These are phyloP conservation scores for Netelia fuscicornis DNA, from an alignment of 2,888 invertebrate genomes.

Conservation along the genomic window DNA sequence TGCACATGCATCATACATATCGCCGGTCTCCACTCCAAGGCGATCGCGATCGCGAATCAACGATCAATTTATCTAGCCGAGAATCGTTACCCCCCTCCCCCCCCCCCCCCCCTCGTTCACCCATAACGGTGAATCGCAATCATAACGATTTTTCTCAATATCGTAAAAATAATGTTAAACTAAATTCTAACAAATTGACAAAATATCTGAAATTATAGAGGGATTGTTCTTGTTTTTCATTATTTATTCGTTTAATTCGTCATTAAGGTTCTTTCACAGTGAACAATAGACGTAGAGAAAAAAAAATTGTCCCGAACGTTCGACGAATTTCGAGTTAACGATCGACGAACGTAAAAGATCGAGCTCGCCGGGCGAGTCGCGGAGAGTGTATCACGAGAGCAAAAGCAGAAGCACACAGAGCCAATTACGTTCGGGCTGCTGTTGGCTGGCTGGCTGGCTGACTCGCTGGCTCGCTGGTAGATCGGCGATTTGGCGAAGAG, in stretches of 20 bases:
- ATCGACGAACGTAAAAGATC: constrained; percentile 56
- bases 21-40: constrained; percentile 4
- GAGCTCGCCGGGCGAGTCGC: constrained; percentile 21
- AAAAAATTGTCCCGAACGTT: constrained; percentile 37
- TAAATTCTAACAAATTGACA: background rate
- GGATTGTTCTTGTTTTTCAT: background rate
- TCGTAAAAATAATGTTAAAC: background rate
- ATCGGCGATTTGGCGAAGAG: constrained; percentile 65
- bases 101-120: background rate
- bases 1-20: constrained; percentile 28
- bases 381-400: constrained; percentile 48
- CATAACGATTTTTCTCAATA: background rate
- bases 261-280: background rate
- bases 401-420: constrained; percentile 65
- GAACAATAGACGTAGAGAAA: background rate
- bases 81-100: constrained; percentile 59
- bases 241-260: background rate
- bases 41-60: constrained; percentile 59
- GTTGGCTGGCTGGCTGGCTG: constrained; percentile 14
- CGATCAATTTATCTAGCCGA: constrained; percentile 65
- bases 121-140: background rate
- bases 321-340: constrained; percentile 59
- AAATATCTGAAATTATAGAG: background rate
- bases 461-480: constrained; percentile 40
- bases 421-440: constrained; percentile 63